These are phyloP conservation scores for Aethes cnicana DNA, from an alignment of 2,888 invertebrate species.

Conservation along the genomic window DNA sequence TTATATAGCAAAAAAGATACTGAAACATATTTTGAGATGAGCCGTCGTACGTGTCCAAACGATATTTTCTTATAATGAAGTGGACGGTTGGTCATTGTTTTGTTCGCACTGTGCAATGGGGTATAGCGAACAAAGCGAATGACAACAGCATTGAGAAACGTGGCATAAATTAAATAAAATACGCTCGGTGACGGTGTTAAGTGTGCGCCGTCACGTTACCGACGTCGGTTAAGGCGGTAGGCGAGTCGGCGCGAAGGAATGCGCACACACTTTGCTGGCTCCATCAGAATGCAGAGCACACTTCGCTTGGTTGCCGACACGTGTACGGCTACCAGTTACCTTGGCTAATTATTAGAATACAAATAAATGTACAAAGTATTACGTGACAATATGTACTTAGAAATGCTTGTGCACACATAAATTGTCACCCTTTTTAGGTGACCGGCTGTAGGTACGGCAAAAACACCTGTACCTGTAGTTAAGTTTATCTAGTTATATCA, in stretches of 20 bases:
- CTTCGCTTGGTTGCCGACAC: conserved; percentile 61
- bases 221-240: conserved; percentile 41
- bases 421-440: conserved; percentile 5
- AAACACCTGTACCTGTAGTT: neutral
- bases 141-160: conserved; percentile 35
- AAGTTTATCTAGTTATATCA: neutral
- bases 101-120: conserved; percentile 20
- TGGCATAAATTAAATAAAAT: conserved; percentile 39
- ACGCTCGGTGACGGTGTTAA: conserved; percentile 36
- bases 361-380: conserved; percentile 50
- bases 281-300: conserved; percentile 73
- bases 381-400: conserved; percentile 42
- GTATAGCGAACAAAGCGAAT: conserved; percentile 20
- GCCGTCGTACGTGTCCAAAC: neutral
- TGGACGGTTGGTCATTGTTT: conserved; percentile 12
- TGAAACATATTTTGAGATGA: conserved; percentile 10
- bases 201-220: conserved; percentile 39
- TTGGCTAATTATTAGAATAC: conserved; percentile 64
- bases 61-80: conserved; percentile 7
- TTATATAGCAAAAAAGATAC: too few relatives aligned
- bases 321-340: conserved; percentile 61
- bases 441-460: neutral
- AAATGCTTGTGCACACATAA: conserved; percentile 3
- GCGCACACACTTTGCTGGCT: conserved; percentile 63
- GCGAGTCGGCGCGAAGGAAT: conserved; percentile 55